These are phyloP conservation scores for Rynchops niger DNA, from an alignment of 2,113 vertebrate species.

Conservation along the genomic window DNA sequence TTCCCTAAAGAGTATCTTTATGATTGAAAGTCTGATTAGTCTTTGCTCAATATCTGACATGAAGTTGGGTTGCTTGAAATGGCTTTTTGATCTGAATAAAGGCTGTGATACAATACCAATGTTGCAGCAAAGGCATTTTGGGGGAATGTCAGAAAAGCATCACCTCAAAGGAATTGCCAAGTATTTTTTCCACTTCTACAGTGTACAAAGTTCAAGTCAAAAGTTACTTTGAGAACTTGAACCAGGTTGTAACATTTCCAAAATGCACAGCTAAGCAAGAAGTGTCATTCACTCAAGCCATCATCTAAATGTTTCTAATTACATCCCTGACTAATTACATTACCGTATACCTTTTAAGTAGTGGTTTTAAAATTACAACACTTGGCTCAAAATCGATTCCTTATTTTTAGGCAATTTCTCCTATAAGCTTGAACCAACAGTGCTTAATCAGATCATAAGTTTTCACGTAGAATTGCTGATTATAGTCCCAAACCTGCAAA, in stretches of 20 bases:
- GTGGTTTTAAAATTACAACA: background rate
- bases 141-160: background rate
- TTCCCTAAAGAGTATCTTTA: background rate
- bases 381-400: background rate
- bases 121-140: background rate
- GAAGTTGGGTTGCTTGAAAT: background rate
- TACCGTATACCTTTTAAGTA: background rate
- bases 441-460: background rate
- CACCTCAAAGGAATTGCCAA: background rate
- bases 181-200: background rate
- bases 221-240: background rate
- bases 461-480: background rate
- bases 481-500: background rate
- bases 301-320: background rate
- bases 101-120: background rate
- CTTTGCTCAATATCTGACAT: background rate
- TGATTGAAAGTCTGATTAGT: background rate
- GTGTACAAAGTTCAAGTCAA: background rate
- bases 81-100: background rate
- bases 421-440: background rate
- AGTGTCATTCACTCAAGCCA: background rate
- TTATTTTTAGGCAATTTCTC: conserved; percentile 17
- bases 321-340: conserved; percentile 5
- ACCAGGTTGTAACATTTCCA: background rate
- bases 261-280: background rate